phyloP scores from a whole-genome alignment of 2,888 invertebrate species.

The Yponomeuta plumbellus region DNA sequence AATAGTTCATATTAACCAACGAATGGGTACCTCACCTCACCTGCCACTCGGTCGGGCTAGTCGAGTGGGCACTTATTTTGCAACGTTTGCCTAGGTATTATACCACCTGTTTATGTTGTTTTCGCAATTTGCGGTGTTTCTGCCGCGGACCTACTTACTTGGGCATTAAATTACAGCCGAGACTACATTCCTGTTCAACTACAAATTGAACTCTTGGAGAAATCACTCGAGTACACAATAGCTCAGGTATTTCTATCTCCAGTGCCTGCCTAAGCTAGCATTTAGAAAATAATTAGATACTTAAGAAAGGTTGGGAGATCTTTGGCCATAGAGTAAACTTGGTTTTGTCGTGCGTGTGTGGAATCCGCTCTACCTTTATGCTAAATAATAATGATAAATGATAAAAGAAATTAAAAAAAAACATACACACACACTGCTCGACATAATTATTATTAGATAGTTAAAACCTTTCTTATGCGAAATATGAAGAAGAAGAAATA shows the following conservation, averaged over 20 bases:
- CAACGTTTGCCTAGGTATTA: slow-evolving; percentile 19
- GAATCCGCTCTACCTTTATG: too few species aligned
- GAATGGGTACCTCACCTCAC: slow-evolving; percentile 24
- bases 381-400: too few species aligned
- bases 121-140: slow-evolving; percentile 14
- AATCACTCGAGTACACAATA: neutral
- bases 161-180: neutral
- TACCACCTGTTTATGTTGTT: slow-evolving; percentile 6
- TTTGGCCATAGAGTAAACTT: too few species aligned
- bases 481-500: too few species aligned
- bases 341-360: too few species aligned
- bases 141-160: neutral
- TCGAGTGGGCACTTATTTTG: slow-evolving; percentile 35
- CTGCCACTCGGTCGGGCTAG: slow-evolving; percentile 35
- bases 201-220: neutral
- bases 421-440: too few species aligned
- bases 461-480: too few species aligned
- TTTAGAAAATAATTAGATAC: too few species aligned
- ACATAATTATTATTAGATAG: too few species aligned
- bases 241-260: neutral
- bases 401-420: too few species aligned
- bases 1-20: slow-evolving; percentile 41
- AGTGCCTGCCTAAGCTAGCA: too few species aligned
- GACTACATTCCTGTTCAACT: neutral
- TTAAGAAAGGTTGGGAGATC: too few species aligned